Percentiles rank a stretch among this genome's conserved stretches.
These are phyloP conservation scores for Sorex araneus DNA, from an alignment of 2,113 vertebrate genomes.

Conservation along the genomic window DNA sequence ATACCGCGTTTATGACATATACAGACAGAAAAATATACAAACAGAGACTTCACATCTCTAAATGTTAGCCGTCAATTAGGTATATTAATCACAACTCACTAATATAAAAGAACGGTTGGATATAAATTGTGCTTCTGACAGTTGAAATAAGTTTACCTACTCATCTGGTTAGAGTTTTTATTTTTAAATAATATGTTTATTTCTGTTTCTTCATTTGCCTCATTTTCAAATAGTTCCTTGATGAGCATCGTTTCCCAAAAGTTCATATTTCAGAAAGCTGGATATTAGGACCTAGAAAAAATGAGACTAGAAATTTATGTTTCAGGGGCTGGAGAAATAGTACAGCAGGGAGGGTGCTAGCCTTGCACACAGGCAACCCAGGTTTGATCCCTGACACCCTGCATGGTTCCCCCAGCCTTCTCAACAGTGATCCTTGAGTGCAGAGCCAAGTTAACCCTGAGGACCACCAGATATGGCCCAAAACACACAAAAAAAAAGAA, in stretches of 20 bases:
- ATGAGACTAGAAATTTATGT: background rate
- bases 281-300: background rate
- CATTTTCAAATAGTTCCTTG: background rate
- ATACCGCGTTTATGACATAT: background rate
- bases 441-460: too few species aligned
- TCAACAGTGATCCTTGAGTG: too few species aligned
- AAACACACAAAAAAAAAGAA: too few species aligned
- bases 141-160: background rate
- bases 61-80: slow-evolving; percentile 2
- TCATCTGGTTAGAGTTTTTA: background rate
- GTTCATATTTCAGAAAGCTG: background rate
- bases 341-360: too few species aligned
- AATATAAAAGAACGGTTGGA: background rate
- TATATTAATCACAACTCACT: background rate
- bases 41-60: background rate
- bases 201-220: background rate
- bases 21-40: background rate
- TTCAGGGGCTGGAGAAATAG: too few species aligned
- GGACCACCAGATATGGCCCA: too few species aligned
- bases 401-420: too few species aligned
- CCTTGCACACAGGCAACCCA: too few species aligned
- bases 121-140: background rate
- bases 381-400: too few species aligned
- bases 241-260: background rate
- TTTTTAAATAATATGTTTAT: background rate